Conservation (phyloP, 2,797 vertebrate genomes). For the Phoebastria nigripes region DNA sequence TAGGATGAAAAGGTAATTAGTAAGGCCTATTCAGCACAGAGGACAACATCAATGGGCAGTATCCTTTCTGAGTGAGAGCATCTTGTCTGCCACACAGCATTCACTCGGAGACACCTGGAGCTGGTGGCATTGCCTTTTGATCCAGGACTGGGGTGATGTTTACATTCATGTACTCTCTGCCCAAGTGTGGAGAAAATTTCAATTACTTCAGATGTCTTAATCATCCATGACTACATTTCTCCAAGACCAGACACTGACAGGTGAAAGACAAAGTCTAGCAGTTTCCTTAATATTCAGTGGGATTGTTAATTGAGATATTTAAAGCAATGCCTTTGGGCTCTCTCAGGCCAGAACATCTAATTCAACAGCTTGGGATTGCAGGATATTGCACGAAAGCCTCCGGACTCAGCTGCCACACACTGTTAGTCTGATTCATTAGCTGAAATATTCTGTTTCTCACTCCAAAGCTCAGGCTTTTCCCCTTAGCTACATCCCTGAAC, state of each 20-base stretch:
- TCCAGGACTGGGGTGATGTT: background rate
- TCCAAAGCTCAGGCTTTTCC: background rate
- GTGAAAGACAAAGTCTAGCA: conserved; percentile 8
- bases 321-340: conserved; percentile 54
- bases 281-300: conserved; percentile 17
- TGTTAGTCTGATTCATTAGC: conserved; percentile 42
- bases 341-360: conserved; percentile 37
- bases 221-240: background rate
- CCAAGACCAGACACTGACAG: conserved; percentile 8
- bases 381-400: conserved; percentile 32
- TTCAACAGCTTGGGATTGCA: conserved; percentile 41
- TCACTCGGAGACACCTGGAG: background rate
- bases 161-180: background rate
- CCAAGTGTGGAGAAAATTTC: background rate
- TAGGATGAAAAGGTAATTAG: background rate
- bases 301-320: conserved; percentile 58
- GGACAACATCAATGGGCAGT: background rate
- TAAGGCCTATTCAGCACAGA: background rate
- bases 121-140: background rate
- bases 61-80: background rate
- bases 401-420: conserved; percentile 40
- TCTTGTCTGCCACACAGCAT: background rate
- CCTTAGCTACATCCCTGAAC: background rate
- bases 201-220: background rate
- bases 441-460: conserved; percentile 31